Evolutionary conservation across 2,113 vertebrate genomes (phyloP), one percentile per base, ranked within the genome.

Genomic region (Pteropus alecto): DNA sequence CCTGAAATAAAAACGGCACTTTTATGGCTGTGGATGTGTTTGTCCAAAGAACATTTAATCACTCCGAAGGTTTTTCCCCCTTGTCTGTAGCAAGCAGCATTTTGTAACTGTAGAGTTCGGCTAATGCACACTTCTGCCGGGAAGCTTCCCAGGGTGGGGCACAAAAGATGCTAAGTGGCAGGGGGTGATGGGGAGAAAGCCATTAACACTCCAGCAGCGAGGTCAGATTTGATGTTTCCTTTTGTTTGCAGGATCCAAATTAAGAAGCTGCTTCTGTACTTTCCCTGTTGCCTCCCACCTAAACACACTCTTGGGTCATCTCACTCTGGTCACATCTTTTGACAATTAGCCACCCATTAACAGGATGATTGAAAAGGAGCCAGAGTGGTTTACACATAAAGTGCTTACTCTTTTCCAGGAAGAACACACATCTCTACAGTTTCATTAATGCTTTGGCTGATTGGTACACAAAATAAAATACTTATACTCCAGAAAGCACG

Each of bases 181-280:
- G 92, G 97, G 95, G 98, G 98, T 84, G 96, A 98, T 98, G 98
- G 98, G 98, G 97, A 98, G 98, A 98, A 97, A 98, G 97, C 98
- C 98, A 99, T 99, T 99, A 99, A 98, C 98, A 98, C 98, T 98
- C 98, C 97, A 98, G 98, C 96, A 96, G 98, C 98, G 98, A 99
- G 99, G 99, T 99, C 99, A 99, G 97, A 98, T 98, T 90, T 97
- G 98, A 99, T 98, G 98, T 97, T 99, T 99, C 98, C 98, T 99
- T 98, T 98, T 99, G 98, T 99, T 99, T 98, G 98, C 98, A 98
- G 98, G 98, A 98, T 97, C 98, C 98, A 98, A 98, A 99, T 99
- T 98, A 99, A 99, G 98, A 98, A 97, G 97, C 95, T 81, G 98
- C 98, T 97, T 98, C 98, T 98, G 81, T 95, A 97, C 97, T 98